Percentiles rank a stretch among this genome's conserved stretches.
Conservation (phyloP, 2,888 invertebrate species). For the Drosophila tripunctata region DNA sequence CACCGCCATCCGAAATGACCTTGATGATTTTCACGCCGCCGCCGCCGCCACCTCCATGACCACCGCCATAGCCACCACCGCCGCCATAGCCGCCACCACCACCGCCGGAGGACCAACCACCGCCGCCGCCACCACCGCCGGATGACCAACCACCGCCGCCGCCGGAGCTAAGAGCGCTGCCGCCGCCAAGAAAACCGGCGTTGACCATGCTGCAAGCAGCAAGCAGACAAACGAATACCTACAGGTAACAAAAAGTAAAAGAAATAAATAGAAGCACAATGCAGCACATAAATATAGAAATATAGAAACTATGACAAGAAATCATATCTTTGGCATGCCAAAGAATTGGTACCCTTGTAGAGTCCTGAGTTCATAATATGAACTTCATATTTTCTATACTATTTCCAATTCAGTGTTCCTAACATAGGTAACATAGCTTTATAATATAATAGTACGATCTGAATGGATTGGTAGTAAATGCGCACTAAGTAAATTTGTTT, state of each 20-base stretch:
- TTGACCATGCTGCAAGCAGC: conserved; percentile 70
- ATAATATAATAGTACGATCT: too few species aligned
- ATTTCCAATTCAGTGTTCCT: too few species aligned
- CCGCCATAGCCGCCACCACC: conserved; percentile 35
- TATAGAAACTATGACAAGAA: neutral
- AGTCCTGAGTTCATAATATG: too few species aligned
- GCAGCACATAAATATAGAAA: conserved; percentile 20
- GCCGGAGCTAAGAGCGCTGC: conserved; percentile 55
- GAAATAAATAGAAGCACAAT: conserved; percentile 19
- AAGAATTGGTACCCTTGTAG: too few species aligned
- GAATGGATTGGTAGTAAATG: too few species aligned
- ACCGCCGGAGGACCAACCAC: conserved; percentile 25
- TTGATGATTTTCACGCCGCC: conserved; percentile 36
- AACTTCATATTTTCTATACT: too few species aligned
- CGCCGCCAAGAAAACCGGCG: conserved; percentile 67
- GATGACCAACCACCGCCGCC: conserved; percentile 32
- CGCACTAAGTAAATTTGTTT: too few species aligned
- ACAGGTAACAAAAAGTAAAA: neutral
- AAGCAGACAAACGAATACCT: conserved; percentile 76
- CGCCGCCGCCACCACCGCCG: conserved; percentile 27
- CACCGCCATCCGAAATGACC: conserved; percentile 42
- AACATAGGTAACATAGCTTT: too few species aligned
- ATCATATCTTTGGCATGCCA: neutral
- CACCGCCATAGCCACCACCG: conserved; percentile 26
- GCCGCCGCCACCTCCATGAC: conserved; percentile 26